Evolutionary conservation across 2,797 vertebrate species (phyloP), one percentile per base, ranked within the genome.

Genomic region (Lates japonicus): DNA sequence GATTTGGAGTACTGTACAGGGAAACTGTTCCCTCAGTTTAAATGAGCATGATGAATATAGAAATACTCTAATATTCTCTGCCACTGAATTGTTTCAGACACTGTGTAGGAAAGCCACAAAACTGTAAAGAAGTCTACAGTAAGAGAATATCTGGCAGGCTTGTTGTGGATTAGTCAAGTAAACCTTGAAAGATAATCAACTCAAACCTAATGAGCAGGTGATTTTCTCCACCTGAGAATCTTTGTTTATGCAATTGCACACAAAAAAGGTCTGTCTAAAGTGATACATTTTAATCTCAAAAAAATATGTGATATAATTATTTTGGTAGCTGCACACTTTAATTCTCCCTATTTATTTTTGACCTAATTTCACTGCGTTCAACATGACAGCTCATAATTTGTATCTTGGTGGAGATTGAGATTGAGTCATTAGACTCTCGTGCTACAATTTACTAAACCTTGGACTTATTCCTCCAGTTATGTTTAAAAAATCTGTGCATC

Each of bases 121-220:
- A 22, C 54, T 54, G 51, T 22, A 63, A 41, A 52, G 29, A 73
- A n/a, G 42, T 74, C 76, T 59, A 69, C 42, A 70, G 29, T 66
- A 70, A 62, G 70, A 62, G 12, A 75, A n/a, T 79, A 58, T 74
- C 55, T 82, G 54, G 1, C 70, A 72, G 70, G 35, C 52, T 77
- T 65, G 25, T 64, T 75, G 65, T 72, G 68, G 76, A 89, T 88
- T 78, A 76, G 44, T 7, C 6, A 92, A 93, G 95, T 93, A 87
- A 90, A 92, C 84, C 87, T 90, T 88, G 81, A 89, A 79, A 75
- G 82, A 67, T 81, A 78, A 90, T 88, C 57, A 81, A 78, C 52
- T 72, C 39, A 65, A 76, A 64, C 1, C 25, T 72, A 75, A 81
- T 69, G 60, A 82, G 76, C 37, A 51, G 37, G 68, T 67, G 68